Evolutionary conservation across 2,888 invertebrate species (phyloP).

Genomic region (Ichneumoninae sp.): DNA sequence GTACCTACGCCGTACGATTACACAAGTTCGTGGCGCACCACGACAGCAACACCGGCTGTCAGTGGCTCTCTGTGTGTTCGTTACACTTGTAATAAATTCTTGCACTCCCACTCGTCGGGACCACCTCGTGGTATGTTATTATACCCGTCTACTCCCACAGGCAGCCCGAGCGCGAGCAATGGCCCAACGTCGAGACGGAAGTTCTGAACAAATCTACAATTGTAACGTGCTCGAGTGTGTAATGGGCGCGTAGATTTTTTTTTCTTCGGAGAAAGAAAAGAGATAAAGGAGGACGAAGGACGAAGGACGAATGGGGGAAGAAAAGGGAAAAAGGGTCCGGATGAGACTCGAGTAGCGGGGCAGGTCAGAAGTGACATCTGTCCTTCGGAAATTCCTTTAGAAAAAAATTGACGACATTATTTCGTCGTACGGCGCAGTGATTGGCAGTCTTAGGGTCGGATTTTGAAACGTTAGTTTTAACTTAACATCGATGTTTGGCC

Average conservation of each 20-base stretch:
- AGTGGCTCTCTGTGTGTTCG: slow-evolving; percentile 49
- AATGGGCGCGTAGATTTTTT: neutral
- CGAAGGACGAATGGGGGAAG: slow-evolving; percentile 2
- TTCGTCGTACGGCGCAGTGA: neutral
- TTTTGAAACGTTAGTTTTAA: too few relatives aligned
- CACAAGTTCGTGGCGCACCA: slow-evolving; percentile 54
- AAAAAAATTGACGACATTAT: neutral
- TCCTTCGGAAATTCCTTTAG: slow-evolving; percentile 5
- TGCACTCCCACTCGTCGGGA: slow-evolving; percentile 61
- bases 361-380: slow-evolving; percentile 28
- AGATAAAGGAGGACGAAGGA: neutral
- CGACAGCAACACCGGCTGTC: slow-evolving; percentile 30
- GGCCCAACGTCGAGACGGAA: slow-evolving; percentile 56
- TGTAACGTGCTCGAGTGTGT: slow-evolving; percentile 45
- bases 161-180: neutral
- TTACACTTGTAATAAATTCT: slow-evolving; percentile 68
- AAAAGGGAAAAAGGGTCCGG: slow-evolving; percentile 27
- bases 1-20: slow-evolving; percentile 61
- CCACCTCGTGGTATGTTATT: slow-evolving; percentile 60
- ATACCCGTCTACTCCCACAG: slow-evolving; percentile 55
- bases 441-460: neutral
- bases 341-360: neutral
- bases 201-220: slow-evolving; percentile 42
- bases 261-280: neutral
- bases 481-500: too few relatives aligned